A percentile compares a stretch with the other conserved stretches of the same genome.
Conservation (phyloP, 2,113 vertebrate species). For the Elanoides forficatus region DNA sequence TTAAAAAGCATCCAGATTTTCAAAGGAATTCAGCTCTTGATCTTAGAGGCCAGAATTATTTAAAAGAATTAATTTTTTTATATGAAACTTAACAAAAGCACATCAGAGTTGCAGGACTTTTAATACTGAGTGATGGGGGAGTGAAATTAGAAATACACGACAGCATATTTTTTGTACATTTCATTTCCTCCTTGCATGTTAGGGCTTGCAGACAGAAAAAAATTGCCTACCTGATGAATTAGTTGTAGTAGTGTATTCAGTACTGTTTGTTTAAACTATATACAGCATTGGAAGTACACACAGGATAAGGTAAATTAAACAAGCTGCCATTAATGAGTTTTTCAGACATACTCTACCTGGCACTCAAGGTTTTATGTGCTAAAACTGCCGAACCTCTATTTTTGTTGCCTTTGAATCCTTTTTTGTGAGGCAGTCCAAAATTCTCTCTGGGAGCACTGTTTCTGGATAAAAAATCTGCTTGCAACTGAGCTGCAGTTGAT, state of each 20-base stretch:
- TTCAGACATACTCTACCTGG: background rate
- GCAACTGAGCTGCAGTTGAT: background rate
- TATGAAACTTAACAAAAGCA: background rate
- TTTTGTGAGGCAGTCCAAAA: background rate
- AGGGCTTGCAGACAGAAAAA: background rate
- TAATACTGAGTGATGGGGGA: background rate
- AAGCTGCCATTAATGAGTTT: background rate
- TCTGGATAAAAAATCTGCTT: background rate
- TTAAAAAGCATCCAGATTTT: background rate
- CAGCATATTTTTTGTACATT: background rate
- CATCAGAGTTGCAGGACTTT: background rate
- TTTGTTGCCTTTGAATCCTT: background rate
- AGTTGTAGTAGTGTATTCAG: background rate
- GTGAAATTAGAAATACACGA: background rate
- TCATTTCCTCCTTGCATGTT: background rate
- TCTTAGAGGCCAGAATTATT: background rate
- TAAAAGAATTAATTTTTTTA: background rate
- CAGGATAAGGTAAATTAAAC: background rate
- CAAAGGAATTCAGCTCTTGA: background rate
- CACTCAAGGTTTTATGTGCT: background rate
- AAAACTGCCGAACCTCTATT: accelerated
- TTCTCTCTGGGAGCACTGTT: background rate
- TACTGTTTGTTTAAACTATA: background rate
- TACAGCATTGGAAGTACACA: background rate
- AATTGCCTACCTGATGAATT: background rate